Base-by-base conservation (phyloP, 2,797 vertebrate genomes). In the Chelonia mydas region DNA sequence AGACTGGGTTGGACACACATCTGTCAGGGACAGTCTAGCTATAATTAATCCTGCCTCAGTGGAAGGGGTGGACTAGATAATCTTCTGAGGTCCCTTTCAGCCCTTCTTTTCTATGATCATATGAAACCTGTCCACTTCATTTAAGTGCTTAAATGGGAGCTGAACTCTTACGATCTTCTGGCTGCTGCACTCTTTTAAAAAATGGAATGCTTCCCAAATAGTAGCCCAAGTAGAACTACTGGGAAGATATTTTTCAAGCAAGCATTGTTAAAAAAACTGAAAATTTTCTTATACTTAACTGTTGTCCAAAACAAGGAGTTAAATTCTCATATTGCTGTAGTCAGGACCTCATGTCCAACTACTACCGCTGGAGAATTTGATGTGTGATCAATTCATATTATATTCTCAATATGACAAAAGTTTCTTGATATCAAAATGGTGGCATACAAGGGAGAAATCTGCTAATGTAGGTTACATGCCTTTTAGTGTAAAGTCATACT, bases 91-190 rank as follows among this genome's bases (percentile, higher is more conserved):
- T 61, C 59, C 15, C 15, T 61, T 61, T 28, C 59, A 33, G 59
- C 31, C 27, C 13, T 31, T 59, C 57, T 33, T 33, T n/a, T 15
- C 31, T 16, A 61, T 61, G 31, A 33, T 15, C 33, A 13, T 33
- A 33, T 61, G 59, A 61, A 61, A 61, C 16, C 59, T 61, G 59
- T 33, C 59, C 59, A 33, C 15, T 61, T 61, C 31, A 61, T 61
- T 81, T 92, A 82, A n/a, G 25, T 85, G 86, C 49, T 90, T 95
- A 37, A 90, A 90, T 90, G 92, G 91, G 86, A 19, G 79, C 50
- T 85, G 10, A 10, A 95, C 57, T 80, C 80, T 95, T 90, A 89
- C 45, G 81, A 50, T 57, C 61, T 1, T 37, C 81, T 91, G 41
- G 53, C 81, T 49, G 31, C 19, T 49, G 13, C 86, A 15, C 5